Conservation (phyloP, 2,888 invertebrate genomes). For the Caenorhabditis auriculariae region DNA sequence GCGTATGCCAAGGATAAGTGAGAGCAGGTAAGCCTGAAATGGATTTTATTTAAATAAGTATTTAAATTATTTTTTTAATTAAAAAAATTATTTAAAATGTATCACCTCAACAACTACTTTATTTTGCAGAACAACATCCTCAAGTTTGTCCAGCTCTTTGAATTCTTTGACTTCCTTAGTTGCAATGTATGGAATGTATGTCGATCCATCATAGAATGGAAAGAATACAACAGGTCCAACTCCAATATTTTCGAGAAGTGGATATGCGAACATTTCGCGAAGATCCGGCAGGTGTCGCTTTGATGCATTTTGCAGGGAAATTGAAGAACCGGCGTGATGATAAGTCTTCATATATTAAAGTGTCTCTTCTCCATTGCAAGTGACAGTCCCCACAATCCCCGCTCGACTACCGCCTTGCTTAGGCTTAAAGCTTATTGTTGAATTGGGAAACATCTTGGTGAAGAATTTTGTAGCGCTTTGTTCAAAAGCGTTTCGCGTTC, state of each 20-base stretch:
- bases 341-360: conserved; percentile 25
- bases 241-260: conserved; percentile 19
- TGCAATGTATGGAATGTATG: conserved; percentile 19
- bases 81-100: conserved; percentile 11
- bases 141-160: conserved; percentile 20
- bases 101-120: conserved; percentile 24
- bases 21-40: conserved; percentile 30
- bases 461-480: conserved; percentile 28
- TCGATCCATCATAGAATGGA: conserved; percentile 19
- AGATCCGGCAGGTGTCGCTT: conserved; percentile 22
- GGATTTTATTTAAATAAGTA: conserved; percentile 19
- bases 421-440: conserved; percentile 16
- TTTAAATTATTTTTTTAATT: conserved; percentile 8
- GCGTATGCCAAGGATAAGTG: conserved; percentile 28
- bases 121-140: conserved; percentile 12
- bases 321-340: conserved; percentile 26
- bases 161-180: conserved; percentile 23
- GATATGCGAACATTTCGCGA: conserved; percentile 29
- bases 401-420: conserved; percentile 20
- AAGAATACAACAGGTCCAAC: conserved; percentile 25
- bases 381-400: conserved; percentile 14
- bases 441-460: conserved; percentile 16
- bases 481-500: conserved; percentile 15
- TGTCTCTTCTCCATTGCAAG: conserved; percentile 16
- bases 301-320: conserved; percentile 21